Evolutionary conservation across 1,140 invertebrate genomes (phyloP).

Genomic region (Drosophila mayri): DNA sequence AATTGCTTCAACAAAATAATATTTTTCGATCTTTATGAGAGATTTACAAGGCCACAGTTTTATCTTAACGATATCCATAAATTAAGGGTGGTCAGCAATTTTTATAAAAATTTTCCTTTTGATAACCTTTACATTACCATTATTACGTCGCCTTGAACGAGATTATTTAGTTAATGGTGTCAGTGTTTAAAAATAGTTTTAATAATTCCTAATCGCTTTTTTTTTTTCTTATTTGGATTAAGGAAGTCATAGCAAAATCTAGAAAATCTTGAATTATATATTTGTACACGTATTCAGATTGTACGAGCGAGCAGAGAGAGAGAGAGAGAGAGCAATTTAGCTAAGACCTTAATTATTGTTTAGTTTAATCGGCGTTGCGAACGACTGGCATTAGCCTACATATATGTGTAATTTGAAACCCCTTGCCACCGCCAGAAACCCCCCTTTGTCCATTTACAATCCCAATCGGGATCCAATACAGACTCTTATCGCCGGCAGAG

Average conservation of each 20-base stretch:
- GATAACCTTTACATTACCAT: not conserved
- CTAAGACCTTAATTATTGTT: constrained; percentile 44
- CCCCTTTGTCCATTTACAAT: constrained; percentile 27
- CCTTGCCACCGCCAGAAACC: constrained; percentile 7
- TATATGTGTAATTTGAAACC: constrained; percentile 55
- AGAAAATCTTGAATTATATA: constrained; percentile 40
- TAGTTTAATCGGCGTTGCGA: constrained; percentile 34
- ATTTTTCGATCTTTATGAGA: constrained; percentile 3
- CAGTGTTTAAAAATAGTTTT: constrained; percentile 21
- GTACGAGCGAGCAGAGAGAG: not conserved
- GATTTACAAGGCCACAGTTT: not conserved
- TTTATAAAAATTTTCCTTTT: not conserved
- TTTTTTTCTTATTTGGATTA: constrained; percentile 10
- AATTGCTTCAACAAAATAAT: not conserved
- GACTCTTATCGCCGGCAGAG: constrained; percentile 61
- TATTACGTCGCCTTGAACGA: not conserved
- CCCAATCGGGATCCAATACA: constrained; percentile 47
- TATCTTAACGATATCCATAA: constrained; percentile 4
- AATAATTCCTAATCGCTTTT: constrained; percentile 12
- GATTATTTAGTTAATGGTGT: constrained; percentile 1
- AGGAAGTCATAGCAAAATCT: constrained; percentile 33
- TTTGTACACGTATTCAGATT: constrained; percentile 13
- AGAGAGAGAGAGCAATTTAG: constrained; percentile 43
- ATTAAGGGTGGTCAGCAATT: not conserved
- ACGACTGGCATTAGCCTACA: constrained; percentile 58